phyloP scores from a whole-genome alignment of 2,888 invertebrate species.

The Agriopis marginaria region DNA sequence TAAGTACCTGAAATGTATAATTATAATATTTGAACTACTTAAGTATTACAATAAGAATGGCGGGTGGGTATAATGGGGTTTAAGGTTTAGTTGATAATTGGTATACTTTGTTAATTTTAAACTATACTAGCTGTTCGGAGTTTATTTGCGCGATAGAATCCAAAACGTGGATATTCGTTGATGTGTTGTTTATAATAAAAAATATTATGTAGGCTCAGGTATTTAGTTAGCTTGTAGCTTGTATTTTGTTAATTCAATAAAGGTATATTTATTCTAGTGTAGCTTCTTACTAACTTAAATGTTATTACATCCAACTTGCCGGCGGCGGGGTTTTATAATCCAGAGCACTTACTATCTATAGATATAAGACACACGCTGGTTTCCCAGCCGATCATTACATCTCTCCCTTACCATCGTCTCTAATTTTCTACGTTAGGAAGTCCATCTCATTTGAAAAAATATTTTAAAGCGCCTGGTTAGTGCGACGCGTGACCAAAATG shows the following conservation, averaged over 20 bases:
- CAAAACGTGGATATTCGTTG: no score
- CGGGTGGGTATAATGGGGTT: not conserved
- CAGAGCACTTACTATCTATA: constrained; percentile 2
- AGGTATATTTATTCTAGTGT: not conserved
- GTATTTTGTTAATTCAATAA: not conserved
- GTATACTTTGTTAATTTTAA: not conserved
- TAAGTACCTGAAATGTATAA: constrained; percentile 9
- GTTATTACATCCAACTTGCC: constrained; percentile 6
- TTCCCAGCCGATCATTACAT: not conserved
- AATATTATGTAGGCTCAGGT: no score
- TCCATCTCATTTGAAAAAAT: no score
- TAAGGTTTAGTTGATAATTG: not conserved
- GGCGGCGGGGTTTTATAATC: constrained; percentile 22
- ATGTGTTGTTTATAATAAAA: no score
- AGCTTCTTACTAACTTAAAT: not conserved
- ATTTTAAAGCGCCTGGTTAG: no score
- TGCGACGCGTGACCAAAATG: no score
- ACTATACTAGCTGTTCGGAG: not conserved
- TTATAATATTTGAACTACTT: constrained; percentile 1
- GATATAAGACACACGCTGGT: not conserved
- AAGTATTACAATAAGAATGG: not conserved
- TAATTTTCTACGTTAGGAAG: not conserved
- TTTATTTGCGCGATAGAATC: no score
- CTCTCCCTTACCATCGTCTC: constrained; percentile 6
- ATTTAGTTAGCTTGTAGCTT: not conserved